Evolutionary conservation across 2,797 vertebrate species (phyloP), one percentile per base, ranked within the genome.

Genomic region (Muraenolepis orangiensis): DNA sequence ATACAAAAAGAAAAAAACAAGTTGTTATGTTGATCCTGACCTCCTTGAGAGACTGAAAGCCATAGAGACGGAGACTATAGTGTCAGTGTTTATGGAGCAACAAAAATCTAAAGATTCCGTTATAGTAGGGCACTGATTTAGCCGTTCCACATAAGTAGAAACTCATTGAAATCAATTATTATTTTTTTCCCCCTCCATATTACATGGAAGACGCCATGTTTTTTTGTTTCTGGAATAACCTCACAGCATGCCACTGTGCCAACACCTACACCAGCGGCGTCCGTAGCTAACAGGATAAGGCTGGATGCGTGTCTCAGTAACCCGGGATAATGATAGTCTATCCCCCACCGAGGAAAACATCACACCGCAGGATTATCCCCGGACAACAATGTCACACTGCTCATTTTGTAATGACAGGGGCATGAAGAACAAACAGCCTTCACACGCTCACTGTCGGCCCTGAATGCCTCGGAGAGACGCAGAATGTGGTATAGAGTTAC

Each of bases 141-240:
- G n/a, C 18, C 28, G 36, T 74, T 78, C 70, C 28, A 70, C 46
- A 31, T 20, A 32, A 14, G 38, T 28, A 72, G 40, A 57, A 68
- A 28, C 10, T 14, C 32, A 69, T 71, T 16, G 26, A 57, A 72
- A 61, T 40, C 38, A 7, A 42, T n/a, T 57, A n/a, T 57, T 57
- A 23, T 18, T 2, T 61, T 61, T 11, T 61, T 61, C 11, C 11
- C 51, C n/a, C 11, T 26, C 51, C n/a, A 26, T 26, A 26, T 23
- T 61, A 6, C 46, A 57, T 7, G n/a, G 46, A n/a, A 57, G 7
- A n/a, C 5, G 13, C 4, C 16, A 51, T n/a, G 20, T 57, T 18
- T 16, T 57, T 8, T 51, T 57, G 4, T 16, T 57, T 8, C 20
- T 57, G 51, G 51, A 57, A 57, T 7, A n/a, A n/a, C 2, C n/a